Base-by-base conservation (phyloP, 2,797 vertebrate genomes). In the Atherinosoma microstoma region DNA sequence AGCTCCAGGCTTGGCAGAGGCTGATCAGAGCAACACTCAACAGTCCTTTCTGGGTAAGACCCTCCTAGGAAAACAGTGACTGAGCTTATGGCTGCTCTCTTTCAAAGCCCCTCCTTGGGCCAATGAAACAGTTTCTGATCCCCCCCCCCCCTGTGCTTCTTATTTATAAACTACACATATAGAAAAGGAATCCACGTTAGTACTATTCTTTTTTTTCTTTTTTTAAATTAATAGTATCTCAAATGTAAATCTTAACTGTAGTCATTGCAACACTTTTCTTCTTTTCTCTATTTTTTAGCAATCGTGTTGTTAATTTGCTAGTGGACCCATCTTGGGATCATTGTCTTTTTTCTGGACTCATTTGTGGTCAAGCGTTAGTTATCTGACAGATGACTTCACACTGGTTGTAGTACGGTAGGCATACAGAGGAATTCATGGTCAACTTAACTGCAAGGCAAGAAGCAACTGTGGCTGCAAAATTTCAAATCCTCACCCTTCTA, bases 1-100 rank as follows among this genome's bases (percentile, higher is more conserved):
- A 90, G 88, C 85, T 89, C 78, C 87, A 88, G 88, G 91, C 87
- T 85, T 91, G 92, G 87, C 87, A 88, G 76, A 70, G 75, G 73
- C 76, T 38, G 86, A 87, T 87, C 84, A 72, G 54, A 84, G 84
- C 70, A 62, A 73, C 84, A 82, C 82, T 88, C 80, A 72, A 45
- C 86, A 88, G 79, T 75, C 81, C 87, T 88, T 89, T 87, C 85
- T 84, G 83, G 84, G 85, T 83, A 80, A 88, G 87, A 84, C 83
- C 87, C 83, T 88, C 85, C 78, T 45, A 73, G 83, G 81, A 87
- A 88, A 88, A 91, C 83, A 84, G 83, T 79, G 83, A 75, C 84
- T 73, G 74, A 65, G 78, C 75, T 79, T 76, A 80, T 38, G 69
- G 84, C 78, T 75, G 86, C 73, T 82, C 78, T 90, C 84, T 84